These are phyloP conservation scores for Andinoacara biseriatus DNA, from an alignment of 2,113 vertebrate species.

Conservation along the genomic window DNA sequence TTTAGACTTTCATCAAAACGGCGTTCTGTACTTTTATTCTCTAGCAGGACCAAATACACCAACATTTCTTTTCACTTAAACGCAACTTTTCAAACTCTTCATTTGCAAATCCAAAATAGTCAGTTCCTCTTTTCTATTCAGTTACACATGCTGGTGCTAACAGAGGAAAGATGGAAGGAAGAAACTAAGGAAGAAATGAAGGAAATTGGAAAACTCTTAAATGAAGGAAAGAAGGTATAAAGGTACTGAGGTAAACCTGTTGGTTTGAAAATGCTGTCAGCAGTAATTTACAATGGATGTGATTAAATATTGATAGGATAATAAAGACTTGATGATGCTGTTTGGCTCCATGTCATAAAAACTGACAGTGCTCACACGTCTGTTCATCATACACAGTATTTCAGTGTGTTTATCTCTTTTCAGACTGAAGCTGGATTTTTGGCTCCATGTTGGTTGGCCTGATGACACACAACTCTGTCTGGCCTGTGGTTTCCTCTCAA, in stretches of 20 bases:
- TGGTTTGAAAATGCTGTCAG: neutral
- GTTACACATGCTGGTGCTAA: neutral
- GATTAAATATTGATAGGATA: neutral
- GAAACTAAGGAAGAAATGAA: neutral
- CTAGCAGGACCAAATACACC: neutral
- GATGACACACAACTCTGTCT: slow-evolving; percentile 77
- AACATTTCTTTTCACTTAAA: neutral
- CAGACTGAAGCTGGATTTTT: slow-evolving; percentile 28
- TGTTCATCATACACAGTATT: neutral
- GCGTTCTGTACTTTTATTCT: neutral
- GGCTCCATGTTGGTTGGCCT: slow-evolving; percentile 40
- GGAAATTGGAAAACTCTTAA: neutral
- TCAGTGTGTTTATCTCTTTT: slow-evolving; percentile 44
- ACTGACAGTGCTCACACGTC: neutral
- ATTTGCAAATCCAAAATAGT: neutral
- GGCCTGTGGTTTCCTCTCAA: slow-evolving; percentile 75
- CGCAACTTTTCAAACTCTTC: neutral
- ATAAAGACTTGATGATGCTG: neutral
- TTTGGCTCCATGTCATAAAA: neutral
- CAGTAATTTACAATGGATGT: neutral
- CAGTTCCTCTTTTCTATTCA: neutral
- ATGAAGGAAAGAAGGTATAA: neutral
- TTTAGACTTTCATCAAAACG: neutral
- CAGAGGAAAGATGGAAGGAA: neutral
- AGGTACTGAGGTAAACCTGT: neutral